Percentiles rank a stretch among this genome's conserved stretches.
These are phyloP conservation scores for Pachymerium ferrugineum DNA, from an alignment of 2,888 invertebrate species.

Conservation along the genomic window DNA sequence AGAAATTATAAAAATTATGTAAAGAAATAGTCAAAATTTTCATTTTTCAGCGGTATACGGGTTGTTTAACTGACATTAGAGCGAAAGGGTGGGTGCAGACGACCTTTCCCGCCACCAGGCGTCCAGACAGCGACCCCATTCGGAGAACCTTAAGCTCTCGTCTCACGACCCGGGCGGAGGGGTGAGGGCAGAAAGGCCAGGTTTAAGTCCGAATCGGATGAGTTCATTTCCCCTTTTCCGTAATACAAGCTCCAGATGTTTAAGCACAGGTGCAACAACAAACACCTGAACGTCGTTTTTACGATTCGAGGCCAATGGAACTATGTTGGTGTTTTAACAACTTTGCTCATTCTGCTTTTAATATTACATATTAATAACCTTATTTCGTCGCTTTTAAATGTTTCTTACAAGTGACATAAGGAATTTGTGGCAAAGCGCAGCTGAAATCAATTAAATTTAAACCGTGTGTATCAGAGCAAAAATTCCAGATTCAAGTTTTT, in stretches of 20 bases:
- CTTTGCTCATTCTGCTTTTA: no score
- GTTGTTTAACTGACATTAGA: slow-evolving; percentile 2
- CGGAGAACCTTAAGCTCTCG: not conserved
- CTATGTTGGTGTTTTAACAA: no score
- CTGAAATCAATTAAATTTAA: no score
- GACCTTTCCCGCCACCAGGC: not conserved
- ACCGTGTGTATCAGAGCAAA: no score
- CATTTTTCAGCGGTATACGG: not conserved
- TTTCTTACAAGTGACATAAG: no score
- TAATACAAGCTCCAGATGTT: slow-evolving; percentile 18
- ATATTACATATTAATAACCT: not conserved
- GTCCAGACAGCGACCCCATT: slow-evolving; percentile 12
- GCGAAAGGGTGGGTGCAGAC: slow-evolving; percentile 12
- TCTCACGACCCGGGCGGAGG: slow-evolving; percentile 15
- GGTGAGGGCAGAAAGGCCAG: slow-evolving; percentile 3
- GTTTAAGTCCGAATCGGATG: slow-evolving; percentile 1
- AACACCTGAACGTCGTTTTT: slow-evolving; percentile 13
- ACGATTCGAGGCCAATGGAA: slow-evolving; percentile 7
- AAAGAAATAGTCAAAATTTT: no score
- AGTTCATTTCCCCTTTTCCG: slow-evolving; percentile 9
- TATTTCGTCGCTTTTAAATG: no score
- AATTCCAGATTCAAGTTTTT: no score
- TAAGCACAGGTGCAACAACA: slow-evolving; percentile 20
- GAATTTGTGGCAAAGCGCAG: no score
- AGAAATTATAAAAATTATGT: no score